A percentile compares a stretch with the other conserved stretches of the same genome.
These are phyloP conservation scores for Menidia menidia DNA, from an alignment of 2,797 vertebrate species.

Conservation along the genomic window DNA sequence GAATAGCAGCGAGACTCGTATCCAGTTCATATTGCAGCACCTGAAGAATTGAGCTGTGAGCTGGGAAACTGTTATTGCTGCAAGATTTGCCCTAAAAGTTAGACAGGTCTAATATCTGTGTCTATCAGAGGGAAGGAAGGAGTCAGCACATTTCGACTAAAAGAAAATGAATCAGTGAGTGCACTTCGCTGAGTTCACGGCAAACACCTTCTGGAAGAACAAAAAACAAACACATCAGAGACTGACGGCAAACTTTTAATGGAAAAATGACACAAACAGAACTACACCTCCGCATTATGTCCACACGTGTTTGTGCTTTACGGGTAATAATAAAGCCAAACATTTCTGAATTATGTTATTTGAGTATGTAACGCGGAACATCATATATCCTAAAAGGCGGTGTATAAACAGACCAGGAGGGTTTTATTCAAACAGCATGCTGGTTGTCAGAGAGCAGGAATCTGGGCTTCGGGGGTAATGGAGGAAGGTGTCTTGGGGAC, in stretches of 20 bases:
- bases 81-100: constrained; percentile 37
- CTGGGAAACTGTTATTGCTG: constrained; percentile 38
- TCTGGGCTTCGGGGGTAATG: neutral
- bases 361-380: neutral
- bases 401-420: too few species aligned
- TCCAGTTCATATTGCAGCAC: constrained; percentile 17
- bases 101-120: constrained; percentile 36
- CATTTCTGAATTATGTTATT: neutral
- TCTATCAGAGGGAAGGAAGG: constrained; percentile 17
- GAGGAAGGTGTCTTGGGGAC: neutral
- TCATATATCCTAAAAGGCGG: too few species aligned
- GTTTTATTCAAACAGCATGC: neutral
- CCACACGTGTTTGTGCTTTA: neutral
- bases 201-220: neutral
- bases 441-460: neutral
- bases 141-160: constrained; percentile 42
- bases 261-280: neutral
- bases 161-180: constrained; percentile 33
- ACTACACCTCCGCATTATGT: neutral
- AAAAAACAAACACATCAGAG: constrained; percentile 10
- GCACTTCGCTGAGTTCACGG: constrained; percentile 13
- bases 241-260: constrained; percentile 8
- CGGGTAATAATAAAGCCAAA: neutral
- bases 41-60: constrained; percentile 28
- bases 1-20: constrained; percentile 1